Evolutionary conservation across 2,888 invertebrate species (phyloP), one percentile per base, ranked within the genome.

Genomic region (Dioctria rufipes): DNA sequence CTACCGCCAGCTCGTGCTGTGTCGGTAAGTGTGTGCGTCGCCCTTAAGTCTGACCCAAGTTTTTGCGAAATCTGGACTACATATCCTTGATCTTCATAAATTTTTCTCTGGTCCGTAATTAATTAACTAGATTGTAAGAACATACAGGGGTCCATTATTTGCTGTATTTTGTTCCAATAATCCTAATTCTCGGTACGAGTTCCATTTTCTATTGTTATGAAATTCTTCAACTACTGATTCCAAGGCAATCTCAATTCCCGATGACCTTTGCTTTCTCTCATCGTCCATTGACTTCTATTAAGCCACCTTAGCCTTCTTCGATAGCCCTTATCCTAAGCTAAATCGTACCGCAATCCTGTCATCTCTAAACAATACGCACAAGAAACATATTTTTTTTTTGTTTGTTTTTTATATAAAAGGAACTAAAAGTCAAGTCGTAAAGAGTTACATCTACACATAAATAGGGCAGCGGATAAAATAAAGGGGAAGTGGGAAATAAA

Each of bases 401-500:
- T 25, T 25, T 54, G 2, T 54, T 54, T 54, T 3, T n/a, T 8
- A 54, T 3, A 54, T 54, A 54, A 54, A 46, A 46, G 39, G 54
- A 71, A 73, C 58, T 73, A 73, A 42, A 37, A 11, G 42, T 60
- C 58, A 73, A 58, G 73, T 25, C 25, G 25, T 73, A 73, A 73
- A 54, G 58, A 42, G 42, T 58, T 37, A 42, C 73, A 39, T 58
- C 73, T 40, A 42, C 60, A 13, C 42, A n/a, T 58, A 73, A 61
- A 61, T 61, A 61, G 39, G 61, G 37, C 5, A 73, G 51, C 25
- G n/a, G 58, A 13, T 11, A 71, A 71, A 71, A 51, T 58, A 42
- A 73, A 73, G 73, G 42, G 73, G 73, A 58, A 73, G 73, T 13
- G 58, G 42, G 60, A 60, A 73, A 73, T 73, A 58, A 73, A 73